phyloP scores from a whole-genome alignment of 2,113 vertebrate genomes.

The Danionella cerebrum region DNA sequence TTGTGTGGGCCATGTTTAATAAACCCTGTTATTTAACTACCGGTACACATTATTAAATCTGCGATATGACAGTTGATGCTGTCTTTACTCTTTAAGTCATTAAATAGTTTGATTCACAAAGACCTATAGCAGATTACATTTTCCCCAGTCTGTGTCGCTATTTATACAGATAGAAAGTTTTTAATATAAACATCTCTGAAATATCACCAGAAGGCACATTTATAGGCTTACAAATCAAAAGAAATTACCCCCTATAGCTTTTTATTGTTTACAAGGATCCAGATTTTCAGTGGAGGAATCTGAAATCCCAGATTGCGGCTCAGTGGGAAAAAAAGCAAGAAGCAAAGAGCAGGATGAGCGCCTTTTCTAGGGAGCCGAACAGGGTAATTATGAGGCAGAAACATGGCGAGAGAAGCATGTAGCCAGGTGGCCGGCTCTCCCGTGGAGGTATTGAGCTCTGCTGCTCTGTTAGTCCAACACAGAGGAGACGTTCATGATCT shows the following conservation, averaged over 20 bases:
- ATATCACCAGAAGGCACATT: too few relatives aligned
- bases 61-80: too few relatives aligned
- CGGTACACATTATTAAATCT: too few relatives aligned
- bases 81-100: too few relatives aligned
- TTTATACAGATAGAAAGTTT: too few relatives aligned
- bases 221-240: not conserved
- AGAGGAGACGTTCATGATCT: conserved; percentile 48
- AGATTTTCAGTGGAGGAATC: conserved; percentile 14
- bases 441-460: conserved; percentile 55
- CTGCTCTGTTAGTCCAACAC: conserved; percentile 54
- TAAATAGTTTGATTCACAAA: too few relatives aligned
- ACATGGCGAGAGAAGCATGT: conserved; percentile 35
- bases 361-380: conserved; percentile 36
- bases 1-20: too few relatives aligned
- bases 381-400: conserved; percentile 54
- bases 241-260: not conserved
- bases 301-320: not conserved
- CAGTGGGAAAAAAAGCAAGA: not conserved
- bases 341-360: conserved; percentile 7
- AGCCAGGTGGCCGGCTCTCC: conserved; percentile 58
- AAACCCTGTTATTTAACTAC: too few relatives aligned
- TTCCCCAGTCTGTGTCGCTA: too few relatives aligned
- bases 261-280: not conserved
- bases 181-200: not conserved
- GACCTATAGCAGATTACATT: too few relatives aligned